Percentiles rank a stretch among this genome's conserved stretches.
Evolutionary conservation across 2,113 vertebrate species (phyloP).

Genomic region (Australoheros scitulus): DNA sequence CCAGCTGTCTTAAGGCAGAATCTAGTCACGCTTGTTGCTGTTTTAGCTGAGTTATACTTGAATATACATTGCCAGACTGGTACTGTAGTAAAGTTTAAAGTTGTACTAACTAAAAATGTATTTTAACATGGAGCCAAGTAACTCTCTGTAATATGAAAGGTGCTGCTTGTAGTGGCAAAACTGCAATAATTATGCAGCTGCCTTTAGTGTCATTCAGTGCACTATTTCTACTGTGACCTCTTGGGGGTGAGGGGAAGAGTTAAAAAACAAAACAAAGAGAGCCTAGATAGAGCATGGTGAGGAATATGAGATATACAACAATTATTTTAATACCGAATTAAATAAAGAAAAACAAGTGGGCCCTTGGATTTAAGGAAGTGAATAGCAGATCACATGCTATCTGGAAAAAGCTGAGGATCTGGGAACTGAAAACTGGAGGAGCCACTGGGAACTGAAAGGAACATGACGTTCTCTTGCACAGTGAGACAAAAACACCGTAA

Average conservation of each 20-base stretch:
- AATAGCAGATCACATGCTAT: neutral
- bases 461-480: constrained; percentile 11
- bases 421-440: too few relatives aligned
- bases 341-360: constrained; percentile 5
- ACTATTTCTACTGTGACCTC: neutral
- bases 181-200: neutral
- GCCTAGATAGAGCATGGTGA: neutral
- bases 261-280: neutral
- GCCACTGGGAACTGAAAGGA: neutral
- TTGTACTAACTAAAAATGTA: neutral
- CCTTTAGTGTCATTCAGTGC: neutral
- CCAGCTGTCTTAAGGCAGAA: too few relatives aligned
- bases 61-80: neutral
- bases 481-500: constrained; percentile 42
- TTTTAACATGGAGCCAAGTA: neutral
- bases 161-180: neutral
- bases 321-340: constrained; percentile 3
- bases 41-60: neutral
- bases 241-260: neutral
- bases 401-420: constrained; percentile 9
- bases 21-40: too few relatives aligned
- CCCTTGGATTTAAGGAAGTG: neutral
- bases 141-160: too few relatives aligned
- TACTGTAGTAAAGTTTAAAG: neutral
- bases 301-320: neutral